Evolutionary conservation across 1,140 invertebrate genomes (phyloP).

Genomic region (Macrosteles quadrilineatus): DNA sequence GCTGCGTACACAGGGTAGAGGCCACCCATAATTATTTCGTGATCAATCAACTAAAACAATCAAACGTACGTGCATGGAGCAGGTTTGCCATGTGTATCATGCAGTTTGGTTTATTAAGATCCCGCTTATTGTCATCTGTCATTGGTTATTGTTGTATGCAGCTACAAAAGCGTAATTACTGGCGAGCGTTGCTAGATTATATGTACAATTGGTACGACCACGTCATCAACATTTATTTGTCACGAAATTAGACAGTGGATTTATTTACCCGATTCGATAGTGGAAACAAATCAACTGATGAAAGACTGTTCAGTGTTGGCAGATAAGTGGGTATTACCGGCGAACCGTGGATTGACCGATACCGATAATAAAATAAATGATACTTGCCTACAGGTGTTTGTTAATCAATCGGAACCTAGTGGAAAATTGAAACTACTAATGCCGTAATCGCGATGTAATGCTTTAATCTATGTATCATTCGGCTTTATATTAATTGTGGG

Average conservation of each 20-base stretch:
- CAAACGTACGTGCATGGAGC: not conserved
- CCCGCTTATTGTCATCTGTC: slow-evolving; percentile 1
- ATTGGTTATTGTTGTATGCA: not conserved
- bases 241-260: too few species aligned
- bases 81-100: not conserved
- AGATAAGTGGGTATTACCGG: slow-evolving; percentile 20
- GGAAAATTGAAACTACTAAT: too few species aligned
- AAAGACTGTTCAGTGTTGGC: slow-evolving; percentile 15
- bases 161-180: slow-evolving; percentile 17
- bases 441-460: too few species aligned
- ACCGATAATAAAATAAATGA: slow-evolving; percentile 27
- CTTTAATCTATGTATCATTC: too few species aligned
- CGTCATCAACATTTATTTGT: too few species aligned
- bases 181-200: too few species aligned
- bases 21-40: slow-evolving; percentile 6
- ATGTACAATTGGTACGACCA: too few species aligned
- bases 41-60: slow-evolving; percentile 20
- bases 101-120: slow-evolving; percentile 24
- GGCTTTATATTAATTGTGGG: too few species aligned
- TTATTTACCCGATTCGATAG: too few species aligned
- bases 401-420: too few species aligned
- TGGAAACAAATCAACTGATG: slow-evolving; percentile 4
- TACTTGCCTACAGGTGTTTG: too few species aligned
- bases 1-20: not conserved
- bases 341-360: not conserved